These are phyloP conservation scores for Aphelinus certus DNA, from an alignment of 1,140 invertebrate genomes.

Conservation along the genomic window DNA sequence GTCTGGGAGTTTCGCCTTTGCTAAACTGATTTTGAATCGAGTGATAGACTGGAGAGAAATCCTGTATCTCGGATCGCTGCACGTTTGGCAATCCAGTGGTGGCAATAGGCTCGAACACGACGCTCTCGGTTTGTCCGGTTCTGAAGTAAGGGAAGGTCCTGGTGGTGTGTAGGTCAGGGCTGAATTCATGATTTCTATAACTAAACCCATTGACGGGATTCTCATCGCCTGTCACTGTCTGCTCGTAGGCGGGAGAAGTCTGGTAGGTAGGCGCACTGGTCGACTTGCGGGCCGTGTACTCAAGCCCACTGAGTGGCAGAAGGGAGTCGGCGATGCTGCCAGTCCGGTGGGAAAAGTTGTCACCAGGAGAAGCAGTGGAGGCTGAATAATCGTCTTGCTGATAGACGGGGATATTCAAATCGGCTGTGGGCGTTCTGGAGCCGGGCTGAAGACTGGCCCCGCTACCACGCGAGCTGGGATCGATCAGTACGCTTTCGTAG, in stretches of 20 bases:
- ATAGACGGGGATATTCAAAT: conserved; percentile 43
- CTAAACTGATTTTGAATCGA: conserved; percentile 28
- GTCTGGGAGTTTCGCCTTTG: conserved; percentile 28
- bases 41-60: conserved; percentile 43
- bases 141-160: conserved; percentile 50
- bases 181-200: conserved; percentile 50
- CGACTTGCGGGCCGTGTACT: conserved; percentile 2
- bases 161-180: conserved; percentile 25
- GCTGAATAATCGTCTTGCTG: conserved; percentile 51
- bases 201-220: conserved; percentile 58
- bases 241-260: conserved; percentile 26
- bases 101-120: conserved; percentile 43
- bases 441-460: neutral
- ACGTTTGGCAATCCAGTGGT: conserved; percentile 45
- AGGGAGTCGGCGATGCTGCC: conserved; percentile 21
- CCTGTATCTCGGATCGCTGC: conserved; percentile 44
- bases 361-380: conserved; percentile 41
- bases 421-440: neutral
- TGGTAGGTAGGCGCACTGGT: neutral
- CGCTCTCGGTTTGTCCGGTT: conserved; percentile 47
- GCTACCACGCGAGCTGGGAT: conserved; percentile 29
- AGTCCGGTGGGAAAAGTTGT: conserved; percentile 48
- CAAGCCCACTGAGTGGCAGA: neutral
- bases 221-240: conserved; percentile 44
- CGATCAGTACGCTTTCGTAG: conserved; percentile 40